Conservation (phyloP, 2,797 vertebrate genomes). For the Rhyacichthys aspro region DNA sequence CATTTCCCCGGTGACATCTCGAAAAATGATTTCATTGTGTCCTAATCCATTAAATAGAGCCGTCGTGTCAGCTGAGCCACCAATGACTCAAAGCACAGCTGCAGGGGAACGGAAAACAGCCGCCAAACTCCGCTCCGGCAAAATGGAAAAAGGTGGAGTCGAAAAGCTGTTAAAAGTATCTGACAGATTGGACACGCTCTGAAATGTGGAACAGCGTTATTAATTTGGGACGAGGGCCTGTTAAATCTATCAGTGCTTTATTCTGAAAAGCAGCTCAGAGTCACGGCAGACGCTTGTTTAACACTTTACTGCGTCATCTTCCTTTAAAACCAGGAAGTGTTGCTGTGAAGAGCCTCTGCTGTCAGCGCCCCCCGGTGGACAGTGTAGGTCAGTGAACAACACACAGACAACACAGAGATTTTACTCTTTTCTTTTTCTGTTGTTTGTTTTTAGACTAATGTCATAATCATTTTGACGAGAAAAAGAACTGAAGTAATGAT, state of each 20-base stretch:
- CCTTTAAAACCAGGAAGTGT: slow-evolving; percentile 34
- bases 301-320: slow-evolving; percentile 43
- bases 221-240: slow-evolving; percentile 77
- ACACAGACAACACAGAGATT: no score
- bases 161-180: slow-evolving; percentile 70
- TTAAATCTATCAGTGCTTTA: slow-evolving; percentile 82
- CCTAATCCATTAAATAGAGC: slow-evolving; percentile 69
- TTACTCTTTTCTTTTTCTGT: no score
- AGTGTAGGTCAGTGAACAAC: no score
- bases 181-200: slow-evolving; percentile 71
- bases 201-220: slow-evolving; percentile 74
- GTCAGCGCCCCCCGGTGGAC: no score
- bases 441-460: no score
- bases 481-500: no score
- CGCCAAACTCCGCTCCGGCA: slow-evolving; percentile 61
- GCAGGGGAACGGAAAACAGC: slow-evolving; percentile 60
- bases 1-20: slow-evolving; percentile 64
- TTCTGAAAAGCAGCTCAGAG: slow-evolving; percentile 74
- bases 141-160: slow-evolving; percentile 66
- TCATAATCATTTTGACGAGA: no score
- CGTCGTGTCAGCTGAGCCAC: slow-evolving; percentile 78
- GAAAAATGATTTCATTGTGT: slow-evolving; percentile 69
- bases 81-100: slow-evolving; percentile 85
- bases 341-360: no score
- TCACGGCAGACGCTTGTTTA: slow-evolving; percentile 46